A percentile compares a stretch with the other conserved stretches of the same genome.
These are phyloP conservation scores for Alentia gelatinosa DNA, from an alignment of 2,888 invertebrate species.

Conservation along the genomic window DNA sequence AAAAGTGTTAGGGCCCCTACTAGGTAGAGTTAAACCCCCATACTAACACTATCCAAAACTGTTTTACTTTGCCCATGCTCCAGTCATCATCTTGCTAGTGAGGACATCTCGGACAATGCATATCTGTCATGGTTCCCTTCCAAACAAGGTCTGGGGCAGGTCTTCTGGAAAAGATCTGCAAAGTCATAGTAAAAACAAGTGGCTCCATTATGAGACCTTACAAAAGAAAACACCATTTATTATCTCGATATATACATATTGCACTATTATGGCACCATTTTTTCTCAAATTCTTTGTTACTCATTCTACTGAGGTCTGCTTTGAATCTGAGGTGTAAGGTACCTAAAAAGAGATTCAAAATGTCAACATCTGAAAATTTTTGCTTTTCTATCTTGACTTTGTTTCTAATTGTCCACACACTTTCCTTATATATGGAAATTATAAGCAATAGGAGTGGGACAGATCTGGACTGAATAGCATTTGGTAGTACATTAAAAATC, in stretches of 20 bases:
- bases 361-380: not conserved
- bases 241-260: not conserved
- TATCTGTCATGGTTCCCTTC: too few species aligned
- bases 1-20: too few species aligned
- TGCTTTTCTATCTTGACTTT: not conserved
- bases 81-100: too few species aligned
- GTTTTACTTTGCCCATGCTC: too few species aligned
- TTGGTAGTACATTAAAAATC: not conserved
- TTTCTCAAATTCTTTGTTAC: not conserved
- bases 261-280: not conserved
- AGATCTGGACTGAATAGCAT: not conserved
- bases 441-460: not conserved
- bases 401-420: not conserved
- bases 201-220: too few species aligned
- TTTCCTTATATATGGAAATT: not conserved
- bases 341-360: not conserved
- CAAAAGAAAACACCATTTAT: not conserved
- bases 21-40: too few species aligned
- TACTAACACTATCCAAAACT: too few species aligned
- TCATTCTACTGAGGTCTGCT: not conserved
- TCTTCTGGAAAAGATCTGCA: too few species aligned
- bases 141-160: too few species aligned
- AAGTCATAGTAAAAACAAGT: too few species aligned
- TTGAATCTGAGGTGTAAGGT: not conserved
- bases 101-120: too few species aligned